These are phyloP conservation scores for Odontamblyopus lacepedii DNA, from an alignment of 2,797 vertebrate genomes.

Conservation along the genomic window DNA sequence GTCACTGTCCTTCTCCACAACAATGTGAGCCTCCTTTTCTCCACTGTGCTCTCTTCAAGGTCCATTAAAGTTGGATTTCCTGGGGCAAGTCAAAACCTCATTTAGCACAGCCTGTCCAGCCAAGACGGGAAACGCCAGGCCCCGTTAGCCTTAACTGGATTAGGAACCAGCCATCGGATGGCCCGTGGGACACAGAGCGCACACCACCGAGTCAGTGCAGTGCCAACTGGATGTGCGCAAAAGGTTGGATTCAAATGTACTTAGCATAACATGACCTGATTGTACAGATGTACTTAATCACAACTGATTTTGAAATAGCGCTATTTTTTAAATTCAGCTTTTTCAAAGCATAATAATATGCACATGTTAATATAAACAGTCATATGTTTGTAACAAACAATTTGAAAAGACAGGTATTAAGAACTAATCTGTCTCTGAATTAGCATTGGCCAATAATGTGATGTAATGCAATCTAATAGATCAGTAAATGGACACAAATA, in stretches of 20 bases:
- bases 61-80: constrained; percentile 80
- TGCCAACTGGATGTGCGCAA: constrained; percentile 42
- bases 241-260: constrained; percentile 29
- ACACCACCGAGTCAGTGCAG: constrained; percentile 62
- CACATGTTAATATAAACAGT: background rate
- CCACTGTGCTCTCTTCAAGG: constrained; percentile 49
- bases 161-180: constrained; percentile 80
- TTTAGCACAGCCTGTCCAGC: constrained; percentile 76
- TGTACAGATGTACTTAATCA: background rate
- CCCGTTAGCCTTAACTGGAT: constrained; percentile 77
- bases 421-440: background rate
- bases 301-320: background rate
- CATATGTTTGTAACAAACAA: background rate
- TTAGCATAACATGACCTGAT: background rate
- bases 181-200: constrained; percentile 76
- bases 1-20: constrained; percentile 39
- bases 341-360: background rate
- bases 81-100: constrained; percentile 79
- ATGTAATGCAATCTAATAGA: background rate
- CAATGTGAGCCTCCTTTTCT: constrained; percentile 24
- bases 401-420: background rate
- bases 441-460: background rate
- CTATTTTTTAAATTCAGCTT: background rate
- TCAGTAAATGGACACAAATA: background rate
- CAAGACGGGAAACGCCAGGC: constrained; percentile 80